Base-by-base conservation (phyloP, 2,797 vertebrate species). In the Hippoglossus hippoglossus region DNA sequence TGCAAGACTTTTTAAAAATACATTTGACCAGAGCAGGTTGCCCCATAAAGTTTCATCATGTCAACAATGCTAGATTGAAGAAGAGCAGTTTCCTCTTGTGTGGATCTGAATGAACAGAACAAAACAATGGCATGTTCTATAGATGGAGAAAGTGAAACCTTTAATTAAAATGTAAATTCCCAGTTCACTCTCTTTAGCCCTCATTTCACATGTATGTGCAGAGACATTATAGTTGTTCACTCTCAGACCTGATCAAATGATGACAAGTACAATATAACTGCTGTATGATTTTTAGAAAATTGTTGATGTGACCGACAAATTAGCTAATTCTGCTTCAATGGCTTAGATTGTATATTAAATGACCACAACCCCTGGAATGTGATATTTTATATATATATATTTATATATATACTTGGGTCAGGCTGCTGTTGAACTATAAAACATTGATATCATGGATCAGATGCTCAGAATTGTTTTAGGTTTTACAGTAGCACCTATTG, bases 401-500 rank as follows among this genome's bases (percentile, higher is more conserved):
- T 1, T 46, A 46, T 46, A 46, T 46, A 15, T 46, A 46, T 3
- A 46, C 39, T 41, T 59, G 60, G 68, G 52, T 81, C 7, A 52
- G 31, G 82, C 75, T 72, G 83, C 73, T 82, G 63, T 83, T 75
- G 47, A 86, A 61, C 76, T 91, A 90, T 74, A 88, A 89, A 91
- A 88, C 81, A 50, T 84, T 19, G 26, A 75, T 75, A 79, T 67
- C 54, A 87, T 77, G 64, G 72, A 87, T 73, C 67, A 52, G 61
- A 80, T 84, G 71, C 77, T 79, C 52, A 64, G 62, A 84, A n/a
- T 82, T 82, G 81, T 84, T 77, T 87, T 70, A 69, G 81, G 55
- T 79, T 88, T 84, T 85, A 87, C 87, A 89, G 79, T 91, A 89
- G 84, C 87, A 89, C 89, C 85, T 86, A 86, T 67, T 64, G 75